Evolutionary conservation across 2,797 vertebrate species (phyloP), one percentile per base, ranked within the genome.

Genomic region (Atherinosoma microstoma): DNA sequence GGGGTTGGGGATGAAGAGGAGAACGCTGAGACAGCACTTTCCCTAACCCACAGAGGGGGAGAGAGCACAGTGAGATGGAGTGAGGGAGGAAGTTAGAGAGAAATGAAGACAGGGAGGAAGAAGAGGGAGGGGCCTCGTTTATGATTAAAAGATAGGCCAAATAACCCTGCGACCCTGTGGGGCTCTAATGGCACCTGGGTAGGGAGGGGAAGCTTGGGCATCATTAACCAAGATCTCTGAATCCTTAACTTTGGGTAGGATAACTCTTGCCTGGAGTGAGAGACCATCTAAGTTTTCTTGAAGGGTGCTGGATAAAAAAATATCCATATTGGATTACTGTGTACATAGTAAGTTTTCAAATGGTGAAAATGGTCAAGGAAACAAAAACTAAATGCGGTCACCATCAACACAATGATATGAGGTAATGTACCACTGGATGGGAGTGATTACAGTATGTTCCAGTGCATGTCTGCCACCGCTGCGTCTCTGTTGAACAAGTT

Each of bases 111-210:
- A 59, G 71, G 67, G 65, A 76, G 57, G 70, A 79, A 75, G 80
- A 73, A 80, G 81, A 77, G 59, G 87, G 87, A 80, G 81, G 88
- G 79, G 83, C 84, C 85, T 89, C 90, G 87, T 91, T 90, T 90
- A 90, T 89, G 90, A 93, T 92, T 93, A 93, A 93, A 91, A 93
- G 91, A 90, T 86, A 86, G 90, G 59, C 89, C 89, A 89, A 90
- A 93, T 91, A 90, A 90, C 80, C 82, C 85, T 91, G 77, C 59
- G 53, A 89, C 86, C 84, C 79, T 62, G 87, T 84, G 78, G 90
- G 87, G 71, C 69, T 82, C 84, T 93, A 94, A 90, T 93, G 87
- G 91, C 88, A 81, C 84, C 80, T 32, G 27, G 74, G 85, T 87
- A 92, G 83, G 80, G 74, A 80, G 67, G 66, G 75, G 79, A 75